Evolutionary conservation across 2,113 vertebrate species (phyloP), one percentile per base, ranked within the genome.

Genomic region (Eubucco bourcierii): DNA sequence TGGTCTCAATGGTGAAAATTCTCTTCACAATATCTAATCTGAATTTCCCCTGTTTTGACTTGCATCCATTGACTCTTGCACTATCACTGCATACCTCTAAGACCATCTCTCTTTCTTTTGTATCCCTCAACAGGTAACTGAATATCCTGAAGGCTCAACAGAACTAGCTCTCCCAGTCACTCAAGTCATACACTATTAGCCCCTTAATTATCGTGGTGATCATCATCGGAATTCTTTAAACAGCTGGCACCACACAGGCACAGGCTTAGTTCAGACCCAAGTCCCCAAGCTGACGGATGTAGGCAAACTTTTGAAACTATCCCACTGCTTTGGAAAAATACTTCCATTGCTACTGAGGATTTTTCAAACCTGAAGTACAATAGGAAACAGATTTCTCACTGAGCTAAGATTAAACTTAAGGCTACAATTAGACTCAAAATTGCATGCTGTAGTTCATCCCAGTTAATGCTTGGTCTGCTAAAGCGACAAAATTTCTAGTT

Each of bases 111-210:
- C 4, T 47, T 63, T 80, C 33, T 21, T 20, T n/a, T 15, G 56
- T 13, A 76, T 0, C 1, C 2, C 15, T 2, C 19, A 63, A 34
- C 1, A 87, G 31, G 37, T 37, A 78, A 80, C n/a, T 24, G 15
- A 71, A 58, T 29, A 67, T 23, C 31, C 34, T 58, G 16, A 84
- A 73, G 12, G 68, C 28, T 10, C 18, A 94, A 44, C 8, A 81
- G 60, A 92, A 76, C 4, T 19, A 63, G 8, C 46, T 82, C 41
- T 55, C 20, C 27, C 29, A 17, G 10, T 3, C 24, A 70, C 59
- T 66, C 10, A 80, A 82, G 18, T 23, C 58, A 39, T 18, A 53
- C 87, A 4, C 13, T 88, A 31, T 52, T 24, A 58, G 18, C 2
- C 5, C 11, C 29, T 24, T 70, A 73, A 76, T 31, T 80, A 80